Percentiles rank a stretch among this genome's conserved stretches.
Evolutionary conservation across 2,113 vertebrate species (phyloP).

Genomic region (Chionomys nivalis): DNA sequence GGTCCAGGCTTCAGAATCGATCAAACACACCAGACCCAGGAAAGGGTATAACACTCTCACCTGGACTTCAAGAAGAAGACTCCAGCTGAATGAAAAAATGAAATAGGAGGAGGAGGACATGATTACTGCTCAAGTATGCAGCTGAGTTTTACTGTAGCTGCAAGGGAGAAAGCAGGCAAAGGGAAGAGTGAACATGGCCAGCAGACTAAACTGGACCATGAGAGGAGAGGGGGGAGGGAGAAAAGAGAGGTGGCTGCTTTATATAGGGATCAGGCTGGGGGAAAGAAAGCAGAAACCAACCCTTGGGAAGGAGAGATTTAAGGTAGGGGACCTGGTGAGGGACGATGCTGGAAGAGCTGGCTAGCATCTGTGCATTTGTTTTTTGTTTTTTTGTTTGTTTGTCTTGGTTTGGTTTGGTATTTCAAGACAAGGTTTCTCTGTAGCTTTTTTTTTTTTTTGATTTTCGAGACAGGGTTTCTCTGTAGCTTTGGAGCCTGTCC

Average conservation of each 20-base stretch:
- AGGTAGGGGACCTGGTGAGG: not conserved
- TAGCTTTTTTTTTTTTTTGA: no score
- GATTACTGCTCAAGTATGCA: not conserved
- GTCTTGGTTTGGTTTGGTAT: no score
- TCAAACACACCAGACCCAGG: not conserved
- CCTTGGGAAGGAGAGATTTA: not conserved
- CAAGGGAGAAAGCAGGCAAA: not conserved
- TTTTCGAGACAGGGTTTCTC: no score
- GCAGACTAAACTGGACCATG: not conserved
- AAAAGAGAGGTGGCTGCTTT: not conserved
- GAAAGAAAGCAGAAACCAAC: not conserved
- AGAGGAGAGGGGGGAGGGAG: not conserved
- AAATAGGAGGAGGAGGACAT: not conserved
- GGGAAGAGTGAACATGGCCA: not conserved
- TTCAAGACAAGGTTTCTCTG: no score
- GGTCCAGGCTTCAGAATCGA: not conserved
- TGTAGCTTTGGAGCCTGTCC: no score
- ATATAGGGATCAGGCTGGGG: not conserved
- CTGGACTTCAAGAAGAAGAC: not conserved
- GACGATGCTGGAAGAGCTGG: not conserved
- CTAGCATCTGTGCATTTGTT: no score
- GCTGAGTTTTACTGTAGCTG: not conserved
- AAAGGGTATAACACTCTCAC: not conserved
- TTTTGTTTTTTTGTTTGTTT: no score
- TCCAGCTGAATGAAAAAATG: not conserved